Evolutionary conservation across 1,140 invertebrate genomes (phyloP).

Genomic region (Neodiprion fabricii): DNA sequence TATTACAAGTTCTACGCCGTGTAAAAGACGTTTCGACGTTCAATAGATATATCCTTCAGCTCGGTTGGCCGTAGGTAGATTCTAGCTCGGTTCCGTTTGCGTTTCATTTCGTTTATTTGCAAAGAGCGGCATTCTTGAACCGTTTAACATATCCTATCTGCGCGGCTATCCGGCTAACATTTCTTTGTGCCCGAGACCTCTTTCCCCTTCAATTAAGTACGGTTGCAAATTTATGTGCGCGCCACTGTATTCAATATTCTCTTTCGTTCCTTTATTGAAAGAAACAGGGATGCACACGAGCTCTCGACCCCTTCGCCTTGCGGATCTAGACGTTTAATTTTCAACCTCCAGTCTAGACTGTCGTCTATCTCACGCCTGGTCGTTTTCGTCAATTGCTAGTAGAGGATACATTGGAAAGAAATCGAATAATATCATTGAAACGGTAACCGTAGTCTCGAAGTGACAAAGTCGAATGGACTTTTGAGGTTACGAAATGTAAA

Average conservation of each 20-base stretch:
- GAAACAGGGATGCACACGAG: slow-evolving; percentile 4
- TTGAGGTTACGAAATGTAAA: no score
- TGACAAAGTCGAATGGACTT: no score
- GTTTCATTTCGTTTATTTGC: slow-evolving; percentile 43
- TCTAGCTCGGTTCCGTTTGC: no score
- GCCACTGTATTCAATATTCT: slow-evolving; percentile 53
- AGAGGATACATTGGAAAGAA: no score
- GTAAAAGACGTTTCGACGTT: background rate
- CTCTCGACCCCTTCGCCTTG: background rate
- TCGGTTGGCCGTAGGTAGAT: no score
- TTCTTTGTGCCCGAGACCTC: slow-evolving; percentile 32
- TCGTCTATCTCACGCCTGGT: no score
- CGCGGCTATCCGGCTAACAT: background rate
- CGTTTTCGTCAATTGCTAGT: no score
- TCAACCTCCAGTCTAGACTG: background rate
- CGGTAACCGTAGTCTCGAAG: no score
- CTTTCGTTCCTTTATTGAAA: slow-evolving; percentile 39
- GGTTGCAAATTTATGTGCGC: slow-evolving; percentile 59
- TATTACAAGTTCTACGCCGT: background rate
- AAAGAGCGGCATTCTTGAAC: slow-evolving; percentile 42
- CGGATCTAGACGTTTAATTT: background rate
- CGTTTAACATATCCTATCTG: slow-evolving; percentile 49
- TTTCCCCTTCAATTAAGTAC: slow-evolving; percentile 61
- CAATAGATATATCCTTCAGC: no score
- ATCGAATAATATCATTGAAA: no score